Percentiles rank a stretch among this genome's conserved stretches.
Evolutionary conservation across 2,797 vertebrate genomes (phyloP).

Genomic region (Chloroceryle inda): DNA sequence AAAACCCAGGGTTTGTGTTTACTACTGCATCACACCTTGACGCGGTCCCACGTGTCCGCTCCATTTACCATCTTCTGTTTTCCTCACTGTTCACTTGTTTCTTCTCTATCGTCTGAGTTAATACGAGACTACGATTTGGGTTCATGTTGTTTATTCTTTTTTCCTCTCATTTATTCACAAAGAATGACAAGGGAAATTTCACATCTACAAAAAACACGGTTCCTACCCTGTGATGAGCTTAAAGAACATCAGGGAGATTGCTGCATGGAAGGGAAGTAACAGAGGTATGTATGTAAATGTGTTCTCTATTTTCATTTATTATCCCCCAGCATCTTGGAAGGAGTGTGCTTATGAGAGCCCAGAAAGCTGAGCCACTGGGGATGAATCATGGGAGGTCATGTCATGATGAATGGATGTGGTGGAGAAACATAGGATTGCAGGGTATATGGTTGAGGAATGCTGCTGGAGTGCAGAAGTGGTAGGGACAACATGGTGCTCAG

Average conservation of each 20-base stretch:
- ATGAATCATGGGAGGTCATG: not conserved
- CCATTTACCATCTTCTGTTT: not conserved
- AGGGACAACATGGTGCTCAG: accelerated
- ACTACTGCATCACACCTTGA: accelerated
- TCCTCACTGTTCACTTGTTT: not conserved
- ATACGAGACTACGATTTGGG: accelerated
- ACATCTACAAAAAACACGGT: accelerated
- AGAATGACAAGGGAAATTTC: not conserved
- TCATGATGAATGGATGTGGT: accelerated
- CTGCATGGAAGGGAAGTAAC: not conserved
- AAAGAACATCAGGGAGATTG: not conserved
- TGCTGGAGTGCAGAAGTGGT: not conserved
- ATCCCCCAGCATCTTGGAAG: not conserved
- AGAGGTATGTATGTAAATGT: not conserved
- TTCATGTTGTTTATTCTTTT: not conserved
- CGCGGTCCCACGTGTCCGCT: not conserved
- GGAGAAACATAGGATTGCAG: not conserved
- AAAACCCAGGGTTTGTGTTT: accelerated
- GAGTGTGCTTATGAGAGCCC: not conserved
- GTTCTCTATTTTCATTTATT: not conserved
- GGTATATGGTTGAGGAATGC: not conserved
- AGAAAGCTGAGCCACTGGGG: not conserved
- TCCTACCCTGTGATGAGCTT: not conserved
- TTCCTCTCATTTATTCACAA: not conserved
- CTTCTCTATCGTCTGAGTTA: too few species aligned